phyloP scores from a whole-genome alignment of 1,140 invertebrate genomes.

The Panonychus citri region DNA sequence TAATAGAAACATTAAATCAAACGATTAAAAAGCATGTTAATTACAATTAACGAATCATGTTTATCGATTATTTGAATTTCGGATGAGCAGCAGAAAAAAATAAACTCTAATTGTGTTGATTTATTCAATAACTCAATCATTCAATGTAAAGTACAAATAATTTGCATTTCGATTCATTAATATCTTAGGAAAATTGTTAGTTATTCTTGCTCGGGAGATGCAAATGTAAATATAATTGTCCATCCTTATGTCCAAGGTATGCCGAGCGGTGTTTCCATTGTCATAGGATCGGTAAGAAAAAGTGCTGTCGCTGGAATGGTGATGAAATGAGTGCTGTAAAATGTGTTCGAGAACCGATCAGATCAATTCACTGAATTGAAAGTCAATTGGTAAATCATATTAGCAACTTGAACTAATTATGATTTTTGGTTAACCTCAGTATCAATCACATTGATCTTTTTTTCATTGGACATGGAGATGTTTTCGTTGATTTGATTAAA shows the following conservation, averaged over 20 bases:
- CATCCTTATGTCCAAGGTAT: constrained; percentile 13
- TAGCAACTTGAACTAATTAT: background rate
- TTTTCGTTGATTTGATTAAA: constrained; percentile 28
- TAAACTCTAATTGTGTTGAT: too few species aligned
- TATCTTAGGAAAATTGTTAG: constrained; percentile 11
- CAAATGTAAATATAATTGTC: constrained; percentile 16
- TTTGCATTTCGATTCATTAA: too few species aligned
- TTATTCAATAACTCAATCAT: too few species aligned
- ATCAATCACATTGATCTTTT: constrained; percentile 20
- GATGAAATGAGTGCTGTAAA: constrained; percentile 26
- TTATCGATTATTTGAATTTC: too few species aligned
- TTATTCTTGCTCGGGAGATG: constrained; percentile 25
- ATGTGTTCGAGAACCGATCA: constrained; percentile 27
- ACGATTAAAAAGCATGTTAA: too few species aligned
- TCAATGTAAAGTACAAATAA: too few species aligned
- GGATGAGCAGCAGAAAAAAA: too few species aligned
- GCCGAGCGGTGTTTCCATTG: constrained; percentile 27
- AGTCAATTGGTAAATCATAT: constrained; percentile 26
- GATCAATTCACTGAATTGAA: constrained; percentile 28
- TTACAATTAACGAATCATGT: too few species aligned
- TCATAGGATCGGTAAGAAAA: constrained; percentile 17
- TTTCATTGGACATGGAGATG: constrained; percentile 25
- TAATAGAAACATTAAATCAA: too few species aligned
- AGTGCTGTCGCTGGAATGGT: constrained; percentile 26
- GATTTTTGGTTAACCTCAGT: constrained; percentile 1